Evolutionary conservation across 2,113 vertebrate genomes (phyloP).

Genomic region (Heptranchias perlo): DNA sequence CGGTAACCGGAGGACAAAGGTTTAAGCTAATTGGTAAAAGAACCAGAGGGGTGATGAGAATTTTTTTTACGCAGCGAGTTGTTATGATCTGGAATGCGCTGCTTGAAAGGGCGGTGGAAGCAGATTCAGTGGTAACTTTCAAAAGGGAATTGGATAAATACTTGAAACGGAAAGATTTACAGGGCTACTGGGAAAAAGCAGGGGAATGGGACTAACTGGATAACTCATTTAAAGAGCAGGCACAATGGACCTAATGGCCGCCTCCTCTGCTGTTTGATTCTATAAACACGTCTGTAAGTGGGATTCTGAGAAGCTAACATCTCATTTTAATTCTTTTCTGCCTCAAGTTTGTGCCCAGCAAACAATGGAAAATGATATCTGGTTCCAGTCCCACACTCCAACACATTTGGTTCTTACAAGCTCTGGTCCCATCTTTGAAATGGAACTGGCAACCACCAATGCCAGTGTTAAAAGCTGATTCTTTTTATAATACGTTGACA

Average conservation of each 20-base stretch:
- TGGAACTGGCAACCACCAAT: background rate
- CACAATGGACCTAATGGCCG: background rate
- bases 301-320: background rate
- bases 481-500: background rate
- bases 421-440: background rate
- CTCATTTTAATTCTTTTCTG: background rate
- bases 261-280: background rate
- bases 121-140: background rate
- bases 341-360: background rate
- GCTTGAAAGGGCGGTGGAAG: background rate
- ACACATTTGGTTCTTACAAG: background rate
- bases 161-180: background rate
- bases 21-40: background rate
- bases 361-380: background rate
- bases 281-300: background rate
- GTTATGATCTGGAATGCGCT: background rate
- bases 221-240: background rate
- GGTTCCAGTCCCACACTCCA: background rate
- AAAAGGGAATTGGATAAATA: background rate
- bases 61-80: too few species aligned
- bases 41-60: background rate
- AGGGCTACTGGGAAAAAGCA: background rate
- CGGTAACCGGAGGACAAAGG: background rate
- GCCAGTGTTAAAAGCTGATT: background rate
- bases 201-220: background rate